Conservation (phyloP, 2,113 vertebrate genomes). For the Spizaetus ornatus region DNA sequence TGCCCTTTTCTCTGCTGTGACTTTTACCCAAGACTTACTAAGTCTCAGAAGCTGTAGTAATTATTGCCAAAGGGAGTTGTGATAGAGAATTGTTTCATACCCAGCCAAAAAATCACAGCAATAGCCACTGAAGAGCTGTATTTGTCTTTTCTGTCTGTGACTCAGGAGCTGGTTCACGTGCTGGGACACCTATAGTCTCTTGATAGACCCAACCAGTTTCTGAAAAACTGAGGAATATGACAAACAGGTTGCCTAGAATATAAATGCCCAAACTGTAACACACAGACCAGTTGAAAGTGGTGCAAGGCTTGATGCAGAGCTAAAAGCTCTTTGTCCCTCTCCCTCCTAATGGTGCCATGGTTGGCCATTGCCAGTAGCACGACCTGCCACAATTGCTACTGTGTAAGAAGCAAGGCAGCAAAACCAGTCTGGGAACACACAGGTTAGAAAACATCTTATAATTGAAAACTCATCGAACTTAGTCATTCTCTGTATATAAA, state of each 20-base stretch:
- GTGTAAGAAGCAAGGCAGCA: not conserved
- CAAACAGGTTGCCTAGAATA: not conserved
- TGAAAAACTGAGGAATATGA: not conserved
- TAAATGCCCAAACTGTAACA: not conserved
- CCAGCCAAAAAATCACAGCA: not conserved
- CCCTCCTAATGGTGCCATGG: not conserved
- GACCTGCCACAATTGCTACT: not conserved
- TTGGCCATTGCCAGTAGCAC: not conserved
- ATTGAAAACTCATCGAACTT: not conserved
- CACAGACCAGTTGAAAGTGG: not conserved
- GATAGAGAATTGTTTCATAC: not conserved
- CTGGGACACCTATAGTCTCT: not conserved
- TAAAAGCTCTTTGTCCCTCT: not conserved
- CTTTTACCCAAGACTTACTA: constrained; percentile 36
- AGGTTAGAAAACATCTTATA: not conserved
- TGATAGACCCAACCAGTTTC: not conserved
- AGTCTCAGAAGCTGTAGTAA: not conserved
- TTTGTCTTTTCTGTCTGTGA: not conserved
- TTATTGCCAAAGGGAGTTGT: not conserved
- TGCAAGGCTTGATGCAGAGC: not conserved
- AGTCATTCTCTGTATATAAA: not conserved
- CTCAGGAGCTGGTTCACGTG: not conserved
- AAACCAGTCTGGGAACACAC: not conserved
- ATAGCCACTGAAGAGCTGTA: not conserved
- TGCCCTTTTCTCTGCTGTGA: not conserved